phyloP scores from a whole-genome alignment of 2,113 vertebrate genomes.

The Hydrochoerus hydrochaeris region DNA sequence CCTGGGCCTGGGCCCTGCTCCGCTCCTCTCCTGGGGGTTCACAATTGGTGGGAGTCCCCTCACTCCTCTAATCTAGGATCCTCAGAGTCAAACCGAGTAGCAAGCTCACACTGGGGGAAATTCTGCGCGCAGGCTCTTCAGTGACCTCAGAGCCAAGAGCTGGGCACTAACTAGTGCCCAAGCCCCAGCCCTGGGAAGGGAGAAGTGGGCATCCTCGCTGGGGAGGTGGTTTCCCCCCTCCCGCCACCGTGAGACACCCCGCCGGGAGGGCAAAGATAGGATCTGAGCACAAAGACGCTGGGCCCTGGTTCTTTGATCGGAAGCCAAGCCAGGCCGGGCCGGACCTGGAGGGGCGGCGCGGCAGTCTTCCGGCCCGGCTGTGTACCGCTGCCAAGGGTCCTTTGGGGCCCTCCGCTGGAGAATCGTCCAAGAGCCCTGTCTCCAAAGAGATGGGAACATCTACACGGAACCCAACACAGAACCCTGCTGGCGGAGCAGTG shows the following conservation, averaged over 20 bases:
- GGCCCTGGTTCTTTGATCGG: slow-evolving; percentile 75
- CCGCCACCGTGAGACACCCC: not conserved
- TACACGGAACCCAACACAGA: not conserved
- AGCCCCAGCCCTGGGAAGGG: not conserved
- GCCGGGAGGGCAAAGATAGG: slow-evolving; percentile 67
- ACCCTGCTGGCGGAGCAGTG: not conserved
- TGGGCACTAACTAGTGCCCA: not conserved
- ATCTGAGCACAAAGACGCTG: slow-evolving; percentile 54
- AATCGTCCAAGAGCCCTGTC: not conserved
- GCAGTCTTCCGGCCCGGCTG: slow-evolving; percentile 74
- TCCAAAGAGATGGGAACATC: not conserved
- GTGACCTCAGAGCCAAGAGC: too few relatives aligned
- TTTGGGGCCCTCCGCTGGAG: not conserved
- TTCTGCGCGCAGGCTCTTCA: not conserved
- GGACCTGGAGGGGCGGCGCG: slow-evolving; percentile 68
- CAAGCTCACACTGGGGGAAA: not conserved
- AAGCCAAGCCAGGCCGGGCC: slow-evolving; percentile 66
- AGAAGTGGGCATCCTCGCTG: not conserved
- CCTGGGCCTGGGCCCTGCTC: not conserved
- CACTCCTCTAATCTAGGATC: not conserved
- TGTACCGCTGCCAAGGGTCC: slow-evolving; percentile 61
- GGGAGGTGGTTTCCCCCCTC: not conserved
- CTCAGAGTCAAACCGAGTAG: not conserved
- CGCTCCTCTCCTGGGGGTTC: not conserved
- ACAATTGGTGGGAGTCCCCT: not conserved